These are phyloP conservation scores for Phaetusa simplex DNA, from an alignment of 2,113 vertebrate genomes.

Conservation along the genomic window DNA sequence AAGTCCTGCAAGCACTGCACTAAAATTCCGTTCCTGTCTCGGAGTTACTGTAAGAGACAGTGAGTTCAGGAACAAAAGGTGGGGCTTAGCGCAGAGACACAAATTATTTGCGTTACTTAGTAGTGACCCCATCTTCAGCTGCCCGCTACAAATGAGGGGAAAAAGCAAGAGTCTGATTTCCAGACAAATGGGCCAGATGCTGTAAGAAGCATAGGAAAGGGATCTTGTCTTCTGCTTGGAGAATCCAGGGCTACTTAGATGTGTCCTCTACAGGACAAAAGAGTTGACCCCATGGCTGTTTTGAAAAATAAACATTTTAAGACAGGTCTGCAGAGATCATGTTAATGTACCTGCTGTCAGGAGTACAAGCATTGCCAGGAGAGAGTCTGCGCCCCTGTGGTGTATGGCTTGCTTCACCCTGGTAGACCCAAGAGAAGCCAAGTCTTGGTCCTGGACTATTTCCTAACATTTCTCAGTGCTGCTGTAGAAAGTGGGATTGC, in stretches of 20 bases:
- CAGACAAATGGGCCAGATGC: not conserved
- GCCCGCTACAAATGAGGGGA: fast-evolving
- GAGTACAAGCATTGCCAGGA: not conserved
- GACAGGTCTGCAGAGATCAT: not conserved
- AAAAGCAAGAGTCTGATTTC: not conserved
- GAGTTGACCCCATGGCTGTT: not conserved
- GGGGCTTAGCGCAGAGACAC: not conserved
- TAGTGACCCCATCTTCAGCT: not conserved
- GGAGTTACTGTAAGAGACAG: not conserved
- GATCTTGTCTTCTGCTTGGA: not conserved
- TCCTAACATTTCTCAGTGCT: not conserved
- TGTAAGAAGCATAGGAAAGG: not conserved
- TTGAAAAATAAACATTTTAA: not conserved
- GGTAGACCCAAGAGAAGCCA: not conserved
- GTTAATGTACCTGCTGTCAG: not conserved
- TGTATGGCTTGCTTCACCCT: not conserved
- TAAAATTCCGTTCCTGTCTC: not conserved
- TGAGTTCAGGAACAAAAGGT: not conserved
- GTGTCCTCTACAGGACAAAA: not conserved
- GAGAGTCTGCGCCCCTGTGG: not conserved
- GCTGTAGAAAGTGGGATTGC: not conserved
- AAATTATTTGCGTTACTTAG: not conserved
- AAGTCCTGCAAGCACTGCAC: not conserved
- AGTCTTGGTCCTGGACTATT: not conserved
- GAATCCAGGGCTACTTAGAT: not conserved